Percentiles rank a stretch among this genome's conserved stretches.
Conservation (phyloP, 1,140 invertebrate species). For the Rhagoletis pomonella region DNA sequence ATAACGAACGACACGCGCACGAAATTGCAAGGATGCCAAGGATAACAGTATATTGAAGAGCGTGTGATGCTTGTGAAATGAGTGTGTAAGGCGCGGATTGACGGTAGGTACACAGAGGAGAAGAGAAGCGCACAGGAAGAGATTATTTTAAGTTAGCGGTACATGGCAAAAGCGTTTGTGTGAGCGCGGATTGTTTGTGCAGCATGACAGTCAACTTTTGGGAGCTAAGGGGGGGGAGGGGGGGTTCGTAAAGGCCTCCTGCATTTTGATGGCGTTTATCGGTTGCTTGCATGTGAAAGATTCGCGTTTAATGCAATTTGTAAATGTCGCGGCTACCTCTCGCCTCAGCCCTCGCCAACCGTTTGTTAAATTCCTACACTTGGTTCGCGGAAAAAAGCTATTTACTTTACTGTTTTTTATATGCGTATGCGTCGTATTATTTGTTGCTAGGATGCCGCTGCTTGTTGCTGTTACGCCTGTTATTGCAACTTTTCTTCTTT, state of each 20-base stretch:
- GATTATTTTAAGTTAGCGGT: background rate
- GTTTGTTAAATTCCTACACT: no score
- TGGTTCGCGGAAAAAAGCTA: background rate
- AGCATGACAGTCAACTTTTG: no score
- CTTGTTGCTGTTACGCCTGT: background rate
- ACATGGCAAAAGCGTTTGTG: background rate
- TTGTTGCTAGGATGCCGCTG: background rate
- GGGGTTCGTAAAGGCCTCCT: background rate
- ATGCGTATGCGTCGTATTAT: background rate
- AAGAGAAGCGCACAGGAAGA: background rate
- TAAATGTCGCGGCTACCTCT: background rate
- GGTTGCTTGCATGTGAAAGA: constrained; percentile 16
- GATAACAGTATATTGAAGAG: background rate
- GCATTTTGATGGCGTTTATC: constrained; percentile 18
- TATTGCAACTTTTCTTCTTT: background rate
- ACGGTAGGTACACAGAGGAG: background rate
- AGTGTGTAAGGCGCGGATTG: background rate
- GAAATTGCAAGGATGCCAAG: constrained; percentile 5
- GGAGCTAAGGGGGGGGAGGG: background rate
- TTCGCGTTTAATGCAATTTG: constrained; percentile 53
- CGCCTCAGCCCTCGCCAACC: background rate
- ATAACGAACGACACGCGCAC: background rate
- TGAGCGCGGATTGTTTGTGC: no score
- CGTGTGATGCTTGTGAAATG: background rate
- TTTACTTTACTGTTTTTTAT: background rate